A percentile compares a stretch with the other conserved stretches of the same genome.
phyloP scores from a whole-genome alignment of 2,888 invertebrate genomes.

The Arenicola marina region DNA sequence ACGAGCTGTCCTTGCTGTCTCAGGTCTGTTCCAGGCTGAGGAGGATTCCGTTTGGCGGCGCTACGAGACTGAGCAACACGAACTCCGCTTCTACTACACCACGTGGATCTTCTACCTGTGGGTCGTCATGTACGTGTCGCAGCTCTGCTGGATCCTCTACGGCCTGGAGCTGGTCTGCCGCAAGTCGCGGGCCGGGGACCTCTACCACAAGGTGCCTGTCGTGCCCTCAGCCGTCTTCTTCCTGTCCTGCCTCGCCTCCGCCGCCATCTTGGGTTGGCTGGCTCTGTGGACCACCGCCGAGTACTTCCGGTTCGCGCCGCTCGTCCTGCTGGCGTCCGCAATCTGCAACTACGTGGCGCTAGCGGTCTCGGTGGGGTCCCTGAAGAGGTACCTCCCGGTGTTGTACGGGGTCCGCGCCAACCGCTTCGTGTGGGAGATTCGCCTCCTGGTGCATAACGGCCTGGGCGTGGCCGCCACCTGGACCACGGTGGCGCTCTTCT shows the following conservation, averaged over 20 bases:
- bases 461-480: conserved; percentile 1
- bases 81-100: conserved; percentile 1
- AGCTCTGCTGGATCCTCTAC: conserved; percentile 5
- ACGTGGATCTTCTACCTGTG: conserved; percentile 2
- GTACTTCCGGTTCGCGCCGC: conserved; percentile 2
- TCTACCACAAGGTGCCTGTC: conserved; percentile 4
- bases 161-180: conserved; percentile 4
- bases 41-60: neutral
- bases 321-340: neutral
- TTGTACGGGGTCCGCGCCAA: conserved; percentile 1
- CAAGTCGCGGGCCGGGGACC: neutral
- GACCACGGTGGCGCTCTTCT: neutral
- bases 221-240: conserved; percentile 1
- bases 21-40: neutral
- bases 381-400: neutral
- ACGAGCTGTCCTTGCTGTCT: too few species aligned
- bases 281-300: neutral
- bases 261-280: neutral
- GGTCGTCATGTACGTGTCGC: conserved; percentile 2
- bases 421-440: conserved; percentile 1
- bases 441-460: conserved; percentile 3
- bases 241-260: neutral
- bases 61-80: neutral
- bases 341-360: conserved; percentile 2
- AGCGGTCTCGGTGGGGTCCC: neutral